A percentile compares a stretch with the other conserved stretches of the same genome.
These are phyloP conservation scores for Actinia tenebrosa DNA, from an alignment of 64 coral and sea anemone species.

Conservation along the genomic window DNA sequence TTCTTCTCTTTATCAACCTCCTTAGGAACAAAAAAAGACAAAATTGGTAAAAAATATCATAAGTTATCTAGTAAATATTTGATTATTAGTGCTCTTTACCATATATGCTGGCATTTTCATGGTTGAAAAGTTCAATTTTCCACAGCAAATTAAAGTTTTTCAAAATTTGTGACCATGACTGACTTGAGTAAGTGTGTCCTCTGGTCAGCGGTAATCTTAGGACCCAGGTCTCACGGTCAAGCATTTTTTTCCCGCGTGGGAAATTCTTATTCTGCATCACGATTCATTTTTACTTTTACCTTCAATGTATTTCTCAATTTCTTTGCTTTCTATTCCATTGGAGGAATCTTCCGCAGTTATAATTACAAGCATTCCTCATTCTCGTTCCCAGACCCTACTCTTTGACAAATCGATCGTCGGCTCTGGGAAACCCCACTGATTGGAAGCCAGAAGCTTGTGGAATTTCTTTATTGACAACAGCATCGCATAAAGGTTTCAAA, in stretches of 20 bases:
- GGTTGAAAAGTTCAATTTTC: conserved; percentile 25
- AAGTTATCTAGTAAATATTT: neutral
- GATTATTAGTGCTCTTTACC: conserved; percentile 25
- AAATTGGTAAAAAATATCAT: neutral
- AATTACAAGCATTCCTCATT: too few relatives aligned
- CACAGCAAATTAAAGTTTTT: neutral
- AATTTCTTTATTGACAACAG: too few relatives aligned
- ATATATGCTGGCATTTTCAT: conserved; percentile 95
- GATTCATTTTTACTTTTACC: too few relatives aligned
- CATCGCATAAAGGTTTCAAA: too few relatives aligned
- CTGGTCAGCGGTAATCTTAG: neutral
- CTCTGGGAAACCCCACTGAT: too few relatives aligned
- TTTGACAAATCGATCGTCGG: too few relatives aligned
- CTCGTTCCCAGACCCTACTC: too few relatives aligned
- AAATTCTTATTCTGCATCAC: neutral
- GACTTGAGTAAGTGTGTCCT: neutral
- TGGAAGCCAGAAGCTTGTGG: too few relatives aligned
- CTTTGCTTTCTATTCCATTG: too few relatives aligned
- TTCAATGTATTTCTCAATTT: too few relatives aligned
- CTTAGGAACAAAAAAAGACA: conserved; percentile 35
- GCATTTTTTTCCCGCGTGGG: neutral
- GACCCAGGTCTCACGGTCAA: neutral
- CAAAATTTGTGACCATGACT: neutral
- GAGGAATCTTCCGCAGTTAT: too few relatives aligned
- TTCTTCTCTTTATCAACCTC: conserved; percentile 72